Percentiles rank a stretch among this genome's conserved stretches.
Conservation (phyloP, 2,888 invertebrate genomes). For the Melanostoma mellinum region DNA sequence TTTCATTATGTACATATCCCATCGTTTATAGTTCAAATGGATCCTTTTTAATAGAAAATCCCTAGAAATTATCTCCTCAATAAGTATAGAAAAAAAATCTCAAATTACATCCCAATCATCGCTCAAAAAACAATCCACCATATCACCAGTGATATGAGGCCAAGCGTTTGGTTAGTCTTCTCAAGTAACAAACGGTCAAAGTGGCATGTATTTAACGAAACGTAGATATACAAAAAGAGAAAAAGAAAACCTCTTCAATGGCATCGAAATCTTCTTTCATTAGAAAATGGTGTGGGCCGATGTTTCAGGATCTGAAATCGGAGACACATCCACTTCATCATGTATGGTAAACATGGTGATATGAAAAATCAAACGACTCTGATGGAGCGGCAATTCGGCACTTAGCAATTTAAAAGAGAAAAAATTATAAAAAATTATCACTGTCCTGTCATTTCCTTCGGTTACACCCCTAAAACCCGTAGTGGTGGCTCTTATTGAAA, state of each 20-base stretch:
- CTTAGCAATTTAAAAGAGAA: conserved; percentile 41
- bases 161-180: conserved; percentile 63
- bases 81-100: conserved; percentile 51
- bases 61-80: conserved; percentile 51
- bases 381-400: conserved; percentile 49
- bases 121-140: conserved; percentile 51
- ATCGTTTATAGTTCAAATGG: conserved; percentile 18
- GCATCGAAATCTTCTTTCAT: conserved; percentile 2
- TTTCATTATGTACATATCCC: conserved; percentile 51
- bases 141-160: conserved; percentile 56
- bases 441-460: conserved; percentile 36
- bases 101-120: conserved; percentile 69
- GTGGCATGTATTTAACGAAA: conserved; percentile 60
- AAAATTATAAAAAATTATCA: conserved; percentile 27
- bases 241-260: not conserved
- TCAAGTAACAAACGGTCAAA: conserved; percentile 67
- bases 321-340: conserved; percentile 66
- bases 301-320: conserved; percentile 45
- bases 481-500: conserved; percentile 13
- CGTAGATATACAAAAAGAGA: conserved; percentile 11
- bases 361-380: conserved; percentile 43
- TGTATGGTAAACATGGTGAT: conserved; percentile 66
- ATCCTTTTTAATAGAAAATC: conserved; percentile 13
- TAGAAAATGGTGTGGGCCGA: conserved; percentile 21
- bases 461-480: conserved; percentile 35